These are phyloP conservation scores for Amphipoea oculea DNA, from an alignment of 2,888 invertebrate genomes.

Conservation along the genomic window DNA sequence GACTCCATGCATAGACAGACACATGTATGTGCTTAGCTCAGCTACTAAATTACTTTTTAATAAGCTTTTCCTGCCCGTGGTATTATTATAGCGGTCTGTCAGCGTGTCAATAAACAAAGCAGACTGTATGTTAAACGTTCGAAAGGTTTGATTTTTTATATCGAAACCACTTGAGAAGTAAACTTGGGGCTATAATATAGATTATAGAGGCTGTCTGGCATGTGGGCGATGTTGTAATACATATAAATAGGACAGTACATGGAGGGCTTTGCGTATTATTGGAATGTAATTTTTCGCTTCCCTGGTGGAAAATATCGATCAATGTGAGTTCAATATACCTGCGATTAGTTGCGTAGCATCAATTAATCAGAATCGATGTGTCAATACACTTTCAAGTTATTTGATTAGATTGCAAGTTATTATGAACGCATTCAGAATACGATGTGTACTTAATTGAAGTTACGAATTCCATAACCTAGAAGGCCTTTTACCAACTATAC, in stretches of 20 bases:
- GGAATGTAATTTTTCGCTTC: constrained; percentile 55
- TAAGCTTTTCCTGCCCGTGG: constrained; percentile 38
- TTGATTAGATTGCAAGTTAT: constrained; percentile 16
- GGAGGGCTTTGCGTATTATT: constrained; percentile 29
- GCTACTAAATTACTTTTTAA: constrained; percentile 50
- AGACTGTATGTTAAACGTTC: constrained; percentile 30
- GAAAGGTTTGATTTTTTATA: constrained; percentile 52
- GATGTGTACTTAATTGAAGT: background rate
- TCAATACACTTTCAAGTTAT: constrained; percentile 7
- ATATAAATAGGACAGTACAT: constrained; percentile 50
- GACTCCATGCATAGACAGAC: constrained; percentile 13
- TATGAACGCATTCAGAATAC: background rate
- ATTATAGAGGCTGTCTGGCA: constrained; percentile 54
- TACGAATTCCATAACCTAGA: background rate
- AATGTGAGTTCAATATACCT: constrained; percentile 51
- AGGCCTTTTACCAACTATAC: background rate
- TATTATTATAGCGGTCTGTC: constrained; percentile 51
- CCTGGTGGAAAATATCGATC: constrained; percentile 51
- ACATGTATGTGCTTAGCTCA: constrained; percentile 24
- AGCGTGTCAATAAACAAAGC: constrained; percentile 60
- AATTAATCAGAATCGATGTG: constrained; percentile 25
- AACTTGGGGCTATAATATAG: constrained; percentile 25
- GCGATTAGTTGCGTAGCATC: constrained; percentile 11
- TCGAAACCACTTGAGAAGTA: constrained; percentile 46
- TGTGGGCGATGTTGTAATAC: constrained; percentile 45